Conservation (phyloP, 1,140 invertebrate species). For the Heterodera schachtii region DNA sequence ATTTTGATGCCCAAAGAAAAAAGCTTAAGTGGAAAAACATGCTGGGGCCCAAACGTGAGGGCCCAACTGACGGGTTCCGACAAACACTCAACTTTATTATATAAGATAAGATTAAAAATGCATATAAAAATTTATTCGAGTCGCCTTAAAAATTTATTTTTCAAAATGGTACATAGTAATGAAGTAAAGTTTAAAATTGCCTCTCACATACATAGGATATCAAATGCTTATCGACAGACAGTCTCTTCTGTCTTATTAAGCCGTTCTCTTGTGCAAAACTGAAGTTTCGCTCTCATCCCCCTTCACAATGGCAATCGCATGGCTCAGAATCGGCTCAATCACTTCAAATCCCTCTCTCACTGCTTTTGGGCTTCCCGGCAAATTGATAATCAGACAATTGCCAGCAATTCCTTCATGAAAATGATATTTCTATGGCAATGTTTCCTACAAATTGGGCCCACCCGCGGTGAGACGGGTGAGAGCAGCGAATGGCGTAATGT, state of each 20-base stretch:
- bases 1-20: too few species aligned
- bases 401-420: conserved; percentile 32
- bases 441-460: neutral
- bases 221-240: too few species aligned
- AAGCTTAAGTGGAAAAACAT: too few species aligned
- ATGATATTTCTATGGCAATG: neutral
- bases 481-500: conserved; percentile 28
- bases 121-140: too few species aligned
- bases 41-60: too few species aligned
- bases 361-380: conserved; percentile 50
- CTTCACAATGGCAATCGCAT: conserved; percentile 37
- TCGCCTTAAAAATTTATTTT: too few species aligned
- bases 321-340: conserved; percentile 34
- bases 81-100: too few species aligned
- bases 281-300: conserved; percentile 13
- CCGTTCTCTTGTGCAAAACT: neutral
- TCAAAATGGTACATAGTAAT: too few species aligned
- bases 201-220: too few species aligned
- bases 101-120: too few species aligned
- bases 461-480: conserved; percentile 26
- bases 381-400: conserved; percentile 44
- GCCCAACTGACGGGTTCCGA: too few species aligned
- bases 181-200: too few species aligned
- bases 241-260: neutral
- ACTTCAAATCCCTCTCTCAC: conserved; percentile 39